Base-by-base conservation (phyloP, 2,113 vertebrate species). In the Prochilodus magdalenae region DNA sequence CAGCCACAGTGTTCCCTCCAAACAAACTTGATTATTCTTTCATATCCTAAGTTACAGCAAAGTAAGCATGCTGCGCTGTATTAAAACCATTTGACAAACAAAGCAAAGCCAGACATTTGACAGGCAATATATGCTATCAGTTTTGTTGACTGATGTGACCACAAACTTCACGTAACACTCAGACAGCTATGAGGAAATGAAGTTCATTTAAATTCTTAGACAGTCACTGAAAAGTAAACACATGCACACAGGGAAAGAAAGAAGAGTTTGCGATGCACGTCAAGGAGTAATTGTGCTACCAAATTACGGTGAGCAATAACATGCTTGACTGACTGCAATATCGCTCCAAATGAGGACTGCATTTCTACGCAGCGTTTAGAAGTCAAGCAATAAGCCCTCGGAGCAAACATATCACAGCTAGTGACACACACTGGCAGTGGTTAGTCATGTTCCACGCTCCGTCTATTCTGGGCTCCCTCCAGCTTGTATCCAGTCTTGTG, bases 271-370 rank as follows among this genome's bases (percentile, higher is more conserved):
- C 47, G 62, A 75, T 29, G 73, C 63, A 30, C 81, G 55, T 63
- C 89, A 88, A 33, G 49, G 67, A 89, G 90, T 86, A 90, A 91
- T 88, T 90, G 81, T 63, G 84, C 73, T 77, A 79, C 82, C n/a
- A 83, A 88, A 89, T 91, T 90, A 88, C 87, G 87, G 90, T 89
- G 90, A 89, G 87, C 89, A 91, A 92, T 93, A 88, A 91, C 89
- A 91, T 22, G 92, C 88, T 89, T 89, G 89, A 89, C 88, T 88
- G 91, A 81, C 88, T 90, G 86, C 51, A 91, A 90, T 85, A 89
- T 76, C 3, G 18, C 24, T 24, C 30, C 62, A 69, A 75, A 81
- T 81, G 72, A 67, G 30, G n/a, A 33, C 24, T 24, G 33, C 8
- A 20, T 73, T 74, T 18, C 51, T 66, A 24, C 63, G 27, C 70